Evolutionary conservation across 2,797 vertebrate genomes (phyloP).

Genomic region (Rhynchotus rufescens): DNA sequence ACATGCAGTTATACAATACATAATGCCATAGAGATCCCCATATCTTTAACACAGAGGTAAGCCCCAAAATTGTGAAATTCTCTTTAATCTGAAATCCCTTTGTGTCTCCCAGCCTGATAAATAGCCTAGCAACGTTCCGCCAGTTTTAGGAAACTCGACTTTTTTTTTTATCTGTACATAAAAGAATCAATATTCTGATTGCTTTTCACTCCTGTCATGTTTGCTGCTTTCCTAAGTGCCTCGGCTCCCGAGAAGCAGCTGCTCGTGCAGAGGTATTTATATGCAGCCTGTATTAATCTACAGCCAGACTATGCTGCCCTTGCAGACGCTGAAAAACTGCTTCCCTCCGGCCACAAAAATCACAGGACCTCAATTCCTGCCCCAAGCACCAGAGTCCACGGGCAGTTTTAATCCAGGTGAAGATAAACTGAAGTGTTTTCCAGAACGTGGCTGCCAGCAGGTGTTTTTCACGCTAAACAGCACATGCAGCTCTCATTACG

Average conservation of each 20-base stretch:
- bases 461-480: neutral
- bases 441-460: neutral
- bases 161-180: conserved; percentile 17
- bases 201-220: neutral
- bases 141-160: conserved; percentile 32
- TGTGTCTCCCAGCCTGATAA: conserved; percentile 50
- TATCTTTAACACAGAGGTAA: neutral
- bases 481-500: neutral
- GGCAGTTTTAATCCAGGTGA: neutral
- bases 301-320: neutral
- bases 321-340: neutral
- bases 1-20: neutral
- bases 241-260: neutral
- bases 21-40: neutral
- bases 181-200: conserved; percentile 61
- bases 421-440: neutral
- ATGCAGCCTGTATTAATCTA: neutral
- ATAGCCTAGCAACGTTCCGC: conserved; percentile 29
- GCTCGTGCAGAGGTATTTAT: neutral
- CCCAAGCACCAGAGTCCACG: neutral
- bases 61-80: conserved; percentile 10
- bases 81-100: conserved; percentile 51
- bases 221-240: conserved; percentile 10
- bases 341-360: neutral
- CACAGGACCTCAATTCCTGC: neutral